Evolutionary conservation across 2,888 invertebrate species (phyloP).

Genomic region (Parelbella ahira): DNA sequence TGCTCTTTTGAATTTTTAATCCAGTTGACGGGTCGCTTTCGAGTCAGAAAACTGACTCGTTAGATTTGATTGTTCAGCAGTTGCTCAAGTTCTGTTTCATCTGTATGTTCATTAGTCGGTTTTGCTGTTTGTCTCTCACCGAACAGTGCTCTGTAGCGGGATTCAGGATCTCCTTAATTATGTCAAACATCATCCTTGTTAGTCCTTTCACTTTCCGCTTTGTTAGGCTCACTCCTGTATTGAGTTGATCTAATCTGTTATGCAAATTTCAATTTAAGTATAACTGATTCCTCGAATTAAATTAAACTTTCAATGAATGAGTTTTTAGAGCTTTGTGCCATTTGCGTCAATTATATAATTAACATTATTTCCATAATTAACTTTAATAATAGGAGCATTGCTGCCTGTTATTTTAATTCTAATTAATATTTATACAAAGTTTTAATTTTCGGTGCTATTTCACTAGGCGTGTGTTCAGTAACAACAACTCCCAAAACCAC

Average conservation of each 20-base stretch:
- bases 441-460: too few species aligned
- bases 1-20: constrained; percentile 48
- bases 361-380: too few species aligned
- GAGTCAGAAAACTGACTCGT: constrained; percentile 31
- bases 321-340: too few species aligned
- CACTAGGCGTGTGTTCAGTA: too few species aligned
- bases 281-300: too few species aligned
- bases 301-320: too few species aligned
- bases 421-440: too few species aligned
- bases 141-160: constrained; percentile 2
- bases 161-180: constrained; percentile 17
- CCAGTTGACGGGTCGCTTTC: constrained; percentile 40
- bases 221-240: constrained; percentile 7
- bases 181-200: constrained; percentile 17
- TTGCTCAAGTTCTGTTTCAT: constrained; percentile 25
- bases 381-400: too few species aligned
- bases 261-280: constrained; percentile 8
- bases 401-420: too few species aligned
- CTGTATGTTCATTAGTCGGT: constrained; percentile 22
- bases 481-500: constrained; percentile 33
- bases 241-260: constrained; percentile 15
- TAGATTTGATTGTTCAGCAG: constrained; percentile 25
- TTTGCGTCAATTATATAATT: too few species aligned
- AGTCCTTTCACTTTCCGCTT: constrained; percentile 15
- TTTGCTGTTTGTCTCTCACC: constrained; percentile 13